Percentiles rank a stretch among this genome's conserved stretches.
Conservation (phyloP, 2,113 vertebrate species). For the Marmota flaviventris region DNA sequence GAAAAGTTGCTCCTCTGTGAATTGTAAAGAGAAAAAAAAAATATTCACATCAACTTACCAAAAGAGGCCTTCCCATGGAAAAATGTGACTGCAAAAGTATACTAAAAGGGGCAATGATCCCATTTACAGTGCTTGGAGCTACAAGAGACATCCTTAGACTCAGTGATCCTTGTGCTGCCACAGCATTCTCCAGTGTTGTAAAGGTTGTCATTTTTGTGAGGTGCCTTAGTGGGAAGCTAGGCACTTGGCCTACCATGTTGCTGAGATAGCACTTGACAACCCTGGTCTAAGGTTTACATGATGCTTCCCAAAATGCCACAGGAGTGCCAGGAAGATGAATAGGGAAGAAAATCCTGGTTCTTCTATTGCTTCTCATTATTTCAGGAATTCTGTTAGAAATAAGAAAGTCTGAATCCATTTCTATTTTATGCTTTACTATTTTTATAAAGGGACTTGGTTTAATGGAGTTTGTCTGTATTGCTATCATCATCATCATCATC, state of each 20-base stretch:
- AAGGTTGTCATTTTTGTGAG: not conserved
- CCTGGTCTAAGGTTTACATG: not conserved
- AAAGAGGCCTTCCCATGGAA: not conserved
- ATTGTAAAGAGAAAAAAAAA: constrained; percentile 30
- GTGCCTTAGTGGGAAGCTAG: not conserved
- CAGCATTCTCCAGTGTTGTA: not conserved
- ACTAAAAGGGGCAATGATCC: not conserved
- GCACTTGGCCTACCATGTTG: not conserved
- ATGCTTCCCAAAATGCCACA: not conserved
- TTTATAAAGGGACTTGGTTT: not conserved
- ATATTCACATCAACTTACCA: not conserved
- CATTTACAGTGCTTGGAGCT: not conserved
- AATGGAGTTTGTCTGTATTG: not conserved
- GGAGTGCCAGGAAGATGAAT: not conserved
- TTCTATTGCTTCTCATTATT: not conserved
- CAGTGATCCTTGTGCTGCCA: not conserved
- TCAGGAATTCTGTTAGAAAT: constrained; percentile 26
- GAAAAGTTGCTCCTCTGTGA: constrained; percentile 31
- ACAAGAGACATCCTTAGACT: not conserved
- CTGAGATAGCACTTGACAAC: not conserved
- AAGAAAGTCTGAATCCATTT: not conserved
- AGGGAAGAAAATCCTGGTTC: not conserved
- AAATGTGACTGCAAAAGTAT: not conserved
- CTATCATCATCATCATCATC: not conserved
- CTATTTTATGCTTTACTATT: not conserved